These are phyloP conservation scores for Euphydryas editha DNA, from an alignment of 2,888 invertebrate species.

Conservation along the genomic window DNA sequence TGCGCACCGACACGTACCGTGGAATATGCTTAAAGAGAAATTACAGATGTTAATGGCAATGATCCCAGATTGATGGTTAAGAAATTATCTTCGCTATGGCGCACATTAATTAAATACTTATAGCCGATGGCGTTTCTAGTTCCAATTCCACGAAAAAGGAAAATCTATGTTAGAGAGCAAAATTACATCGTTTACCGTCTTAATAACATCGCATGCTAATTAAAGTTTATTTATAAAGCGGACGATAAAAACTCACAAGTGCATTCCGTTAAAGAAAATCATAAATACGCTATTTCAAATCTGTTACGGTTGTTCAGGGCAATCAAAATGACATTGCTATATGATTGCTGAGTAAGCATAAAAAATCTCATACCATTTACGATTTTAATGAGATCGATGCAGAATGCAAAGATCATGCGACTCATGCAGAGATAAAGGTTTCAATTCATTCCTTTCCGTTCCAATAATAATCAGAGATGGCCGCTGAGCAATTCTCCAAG, in stretches of 20 bases:
- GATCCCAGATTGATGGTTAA: slow-evolving; percentile 25
- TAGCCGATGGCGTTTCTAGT: background rate
- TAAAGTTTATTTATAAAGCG: slow-evolving; percentile 1
- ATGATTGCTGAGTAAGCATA: slow-evolving; percentile 44
- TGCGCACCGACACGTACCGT: slow-evolving; percentile 16
- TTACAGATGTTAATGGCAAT: slow-evolving; percentile 31
- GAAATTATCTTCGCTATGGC: background rate
- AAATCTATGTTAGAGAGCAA: background rate
- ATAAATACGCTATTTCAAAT: slow-evolving; percentile 10
- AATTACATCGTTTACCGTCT: background rate
- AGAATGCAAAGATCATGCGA: slow-evolving; percentile 49
- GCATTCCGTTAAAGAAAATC: slow-evolving; percentile 3
- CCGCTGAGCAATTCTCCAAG: slow-evolving; percentile 12
- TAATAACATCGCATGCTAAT: slow-evolving; percentile 9
- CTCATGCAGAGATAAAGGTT: slow-evolving; percentile 50
- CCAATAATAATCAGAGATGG: slow-evolving; percentile 41
- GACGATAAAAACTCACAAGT: background rate
- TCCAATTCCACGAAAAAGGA: background rate
- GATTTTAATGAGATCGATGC: slow-evolving; percentile 52
- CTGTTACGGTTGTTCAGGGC: slow-evolving; percentile 13
- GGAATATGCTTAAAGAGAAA: slow-evolving; percentile 27
- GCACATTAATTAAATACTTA: slow-evolving; percentile 12
- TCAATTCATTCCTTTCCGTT: slow-evolving; percentile 45
- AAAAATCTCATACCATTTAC: slow-evolving; percentile 46
- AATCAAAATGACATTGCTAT: slow-evolving; percentile 18